Evolutionary conservation across 1,140 invertebrate species (phyloP), one percentile per base, ranked within the genome.

Genomic region (Globodera rostochiensis): DNA sequence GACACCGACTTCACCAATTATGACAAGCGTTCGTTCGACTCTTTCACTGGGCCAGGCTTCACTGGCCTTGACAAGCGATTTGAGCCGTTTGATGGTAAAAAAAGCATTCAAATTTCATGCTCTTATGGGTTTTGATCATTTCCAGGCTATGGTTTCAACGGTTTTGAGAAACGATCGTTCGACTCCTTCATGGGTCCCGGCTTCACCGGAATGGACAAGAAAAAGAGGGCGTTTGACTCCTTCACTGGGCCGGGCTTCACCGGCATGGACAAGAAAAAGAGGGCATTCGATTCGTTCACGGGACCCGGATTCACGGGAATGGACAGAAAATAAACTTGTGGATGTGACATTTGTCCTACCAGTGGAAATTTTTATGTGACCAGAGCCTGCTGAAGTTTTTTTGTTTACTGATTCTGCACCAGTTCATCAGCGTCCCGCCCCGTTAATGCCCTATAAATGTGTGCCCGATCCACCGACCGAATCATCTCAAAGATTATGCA

Each of bases 21-120:
- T 47, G 84, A 86, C 60, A 86, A 86, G 57, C 73, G 84, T 9
- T 74, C 81, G 15, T 86, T 86, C 73, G 85, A 86, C 66, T 86
- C 85, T 0, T 80, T 86, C 50, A 80, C 77, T 36, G 82, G 85
- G 49, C 60, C 67, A 13, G 84, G 84, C 21, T 85, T 85, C 82
- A 84, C 85, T 15, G 84, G 85, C 77, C 74, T 85, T 47, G 84
- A 85, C 76, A 84, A 83, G 79, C 88, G 60, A 36, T 47, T 75
- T 53, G 83, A 73, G 15, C 46, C 71, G 46, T 73, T 73, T 49
- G 15, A 60, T 60, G 57, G 57, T 60, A 15, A 60, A 60, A 60
- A 60, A 5, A 19, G 19, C 15, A 9, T 53, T 13, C 1, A 7
- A 9, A 13, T 53, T 53, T 53, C 5, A 60, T 19, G 0, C 0